A percentile compares a stretch with the other conserved stretches of the same genome.
These are phyloP conservation scores for Eumaeus atala DNA, from an alignment of 1,140 invertebrate species.

Conservation along the genomic window DNA sequence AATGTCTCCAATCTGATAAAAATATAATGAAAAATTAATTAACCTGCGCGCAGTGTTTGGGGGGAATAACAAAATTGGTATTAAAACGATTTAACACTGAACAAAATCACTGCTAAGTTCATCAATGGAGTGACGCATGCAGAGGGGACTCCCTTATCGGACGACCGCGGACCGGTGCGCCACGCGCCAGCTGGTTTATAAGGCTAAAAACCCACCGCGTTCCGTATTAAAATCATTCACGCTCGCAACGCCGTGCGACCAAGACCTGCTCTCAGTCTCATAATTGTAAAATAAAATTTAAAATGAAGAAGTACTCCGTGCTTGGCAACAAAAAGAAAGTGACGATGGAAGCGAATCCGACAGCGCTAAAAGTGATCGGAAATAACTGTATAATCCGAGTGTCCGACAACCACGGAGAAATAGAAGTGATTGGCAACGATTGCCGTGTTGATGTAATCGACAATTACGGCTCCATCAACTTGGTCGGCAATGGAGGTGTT, in stretches of 20 bases:
- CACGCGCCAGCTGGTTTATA: conserved; percentile 3
- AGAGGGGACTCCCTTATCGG: conserved; percentile 48
- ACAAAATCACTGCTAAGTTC: conserved; percentile 14
- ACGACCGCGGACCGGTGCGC: conserved; percentile 23
- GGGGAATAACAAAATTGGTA: conserved; percentile 11
- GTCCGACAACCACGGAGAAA: conserved; percentile 47
- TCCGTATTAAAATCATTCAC: conserved; percentile 45
- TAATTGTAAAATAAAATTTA: conserved; percentile 19
- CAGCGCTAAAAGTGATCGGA: conserved; percentile 52
- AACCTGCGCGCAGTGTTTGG: neutral
- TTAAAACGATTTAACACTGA: neutral
- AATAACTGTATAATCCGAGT: conserved; percentile 58
- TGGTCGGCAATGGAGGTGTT: conserved; percentile 52
- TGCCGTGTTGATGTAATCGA: conserved; percentile 52
- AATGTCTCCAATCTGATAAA: no score
- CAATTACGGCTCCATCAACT: conserved; percentile 49
- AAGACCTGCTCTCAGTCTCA: conserved; percentile 21
- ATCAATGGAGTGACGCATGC: conserved; percentile 53
- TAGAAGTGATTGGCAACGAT: conserved; percentile 64
- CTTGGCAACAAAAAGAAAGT: conserved; percentile 68
- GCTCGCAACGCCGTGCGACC: conserved; percentile 22
- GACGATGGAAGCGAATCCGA: conserved; percentile 54
- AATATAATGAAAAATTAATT: neutral
- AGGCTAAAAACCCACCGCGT: conserved; percentile 34
- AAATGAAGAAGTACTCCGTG: conserved; percentile 64